Evolutionary conservation across 2,797 vertebrate genomes (phyloP).

Genomic region (Crocodylus rhombifer): DNA sequence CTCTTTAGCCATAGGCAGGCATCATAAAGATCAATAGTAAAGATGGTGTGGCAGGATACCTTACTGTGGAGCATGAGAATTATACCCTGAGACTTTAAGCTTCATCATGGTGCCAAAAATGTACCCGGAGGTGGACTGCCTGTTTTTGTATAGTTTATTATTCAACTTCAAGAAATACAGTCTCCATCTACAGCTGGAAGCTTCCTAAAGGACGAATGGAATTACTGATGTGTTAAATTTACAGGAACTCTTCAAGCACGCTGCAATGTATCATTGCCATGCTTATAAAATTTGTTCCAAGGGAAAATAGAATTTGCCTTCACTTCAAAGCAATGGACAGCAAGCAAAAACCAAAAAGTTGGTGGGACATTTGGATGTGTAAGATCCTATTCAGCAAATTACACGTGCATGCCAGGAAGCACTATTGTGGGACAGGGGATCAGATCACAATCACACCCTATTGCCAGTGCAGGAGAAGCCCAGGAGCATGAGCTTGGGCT

Average conservation of each 20-base stretch:
- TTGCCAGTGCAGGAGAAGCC: too few species aligned
- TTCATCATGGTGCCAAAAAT: background rate
- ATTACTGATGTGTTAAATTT: conserved; percentile 16
- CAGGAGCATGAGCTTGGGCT: too few species aligned
- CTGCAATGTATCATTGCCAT: background rate
- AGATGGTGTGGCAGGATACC: background rate
- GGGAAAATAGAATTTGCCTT: background rate
- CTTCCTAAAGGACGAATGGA: conserved; percentile 1
- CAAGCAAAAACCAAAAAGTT: background rate
- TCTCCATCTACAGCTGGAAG: background rate
- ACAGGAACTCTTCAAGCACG: background rate
- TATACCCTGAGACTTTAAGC: background rate
- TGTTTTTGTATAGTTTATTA: background rate
- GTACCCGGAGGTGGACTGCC: background rate
- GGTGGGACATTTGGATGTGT: background rate
- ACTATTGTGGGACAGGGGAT: too few species aligned
- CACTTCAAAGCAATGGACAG: background rate
- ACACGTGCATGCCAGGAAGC: too few species aligned
- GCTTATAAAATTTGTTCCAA: background rate
- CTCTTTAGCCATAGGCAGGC: background rate
- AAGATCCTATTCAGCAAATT: background rate
- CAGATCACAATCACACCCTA: too few species aligned
- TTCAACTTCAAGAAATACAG: background rate
- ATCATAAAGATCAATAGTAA: background rate
- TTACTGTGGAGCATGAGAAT: background rate